Conservation (phyloP, 1,140 invertebrate genomes). For the Octopus bimaculoides region DNA sequence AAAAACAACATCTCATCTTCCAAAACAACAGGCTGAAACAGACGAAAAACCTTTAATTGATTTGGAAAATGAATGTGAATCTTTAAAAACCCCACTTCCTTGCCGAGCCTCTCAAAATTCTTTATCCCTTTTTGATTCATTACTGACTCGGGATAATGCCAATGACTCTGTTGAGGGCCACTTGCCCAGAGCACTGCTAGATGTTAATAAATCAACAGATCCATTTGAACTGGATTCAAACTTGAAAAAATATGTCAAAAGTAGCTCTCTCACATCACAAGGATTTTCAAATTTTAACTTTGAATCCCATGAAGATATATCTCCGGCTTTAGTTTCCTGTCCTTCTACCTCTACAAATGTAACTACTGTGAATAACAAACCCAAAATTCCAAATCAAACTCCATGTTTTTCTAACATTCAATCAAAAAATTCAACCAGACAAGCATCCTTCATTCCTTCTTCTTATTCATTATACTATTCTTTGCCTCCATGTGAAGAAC, state of each 20-base stretch:
- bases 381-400: not conserved
- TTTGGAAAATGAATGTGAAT: constrained; percentile 44
- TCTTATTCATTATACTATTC: constrained; percentile 15
- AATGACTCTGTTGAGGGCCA: constrained; percentile 36
- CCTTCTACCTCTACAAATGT: constrained; percentile 2
- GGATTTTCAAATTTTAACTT: not conserved
- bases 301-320: not conserved
- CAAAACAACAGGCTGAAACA: not conserved
- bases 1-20: constrained; percentile 7
- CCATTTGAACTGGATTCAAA: constrained; percentile 43
- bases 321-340: not conserved
- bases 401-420: not conserved
- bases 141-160: constrained; percentile 24
- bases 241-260: constrained; percentile 6
- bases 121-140: constrained; percentile 45
- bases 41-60: constrained; percentile 55
- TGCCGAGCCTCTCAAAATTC: constrained; percentile 21
- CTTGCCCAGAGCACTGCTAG: constrained; percentile 41
- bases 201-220: constrained; percentile 24
- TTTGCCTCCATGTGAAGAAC: constrained; percentile 16
- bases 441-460: not conserved
- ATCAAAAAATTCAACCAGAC: not conserved
- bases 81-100: constrained; percentile 14
- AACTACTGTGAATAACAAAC: not conserved
- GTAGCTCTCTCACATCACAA: not conserved